Evolutionary conservation across 2,888 invertebrate species (phyloP).

Genomic region (Heliconius ethilla): DNA sequence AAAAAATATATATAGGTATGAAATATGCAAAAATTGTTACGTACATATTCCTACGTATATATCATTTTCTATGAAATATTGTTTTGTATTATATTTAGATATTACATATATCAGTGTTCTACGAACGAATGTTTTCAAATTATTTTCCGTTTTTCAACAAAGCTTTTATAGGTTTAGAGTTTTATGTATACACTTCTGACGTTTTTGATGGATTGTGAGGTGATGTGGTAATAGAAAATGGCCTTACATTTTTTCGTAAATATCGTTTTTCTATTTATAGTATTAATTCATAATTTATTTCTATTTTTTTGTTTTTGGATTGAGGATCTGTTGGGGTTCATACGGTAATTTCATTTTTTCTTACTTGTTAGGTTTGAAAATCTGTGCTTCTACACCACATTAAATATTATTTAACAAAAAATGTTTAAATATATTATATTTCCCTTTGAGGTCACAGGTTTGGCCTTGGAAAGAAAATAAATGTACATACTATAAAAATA

Average conservation of each 20-base stretch:
- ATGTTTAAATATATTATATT: background rate
- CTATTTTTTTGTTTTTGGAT: background rate
- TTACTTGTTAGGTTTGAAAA: conserved; percentile 10
- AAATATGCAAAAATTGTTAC: background rate
- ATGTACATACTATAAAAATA: background rate
- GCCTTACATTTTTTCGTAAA: conserved; percentile 46
- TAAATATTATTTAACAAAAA: background rate
- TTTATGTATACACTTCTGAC: conserved; percentile 59
- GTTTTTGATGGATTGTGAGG: conserved; percentile 57
- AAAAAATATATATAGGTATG: background rate
- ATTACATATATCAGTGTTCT: background rate
- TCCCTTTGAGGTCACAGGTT: background rate
- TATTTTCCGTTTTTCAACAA: conserved; percentile 53
- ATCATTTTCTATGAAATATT: background rate
- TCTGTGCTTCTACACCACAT: background rate
- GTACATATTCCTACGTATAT: background rate
- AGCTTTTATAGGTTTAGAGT: conserved; percentile 59
- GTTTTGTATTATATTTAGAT: background rate
- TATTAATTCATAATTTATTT: conserved; percentile 6
- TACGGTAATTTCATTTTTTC: background rate
- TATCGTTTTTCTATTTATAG: conserved; percentile 26
- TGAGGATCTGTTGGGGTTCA: conserved; percentile 29
- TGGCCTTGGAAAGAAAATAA: background rate
- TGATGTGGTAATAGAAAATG: conserved; percentile 58
- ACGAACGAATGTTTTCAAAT: conserved; percentile 46